Conservation (phyloP, 2,113 vertebrate genomes). For the Thunnus maccoyii region DNA sequence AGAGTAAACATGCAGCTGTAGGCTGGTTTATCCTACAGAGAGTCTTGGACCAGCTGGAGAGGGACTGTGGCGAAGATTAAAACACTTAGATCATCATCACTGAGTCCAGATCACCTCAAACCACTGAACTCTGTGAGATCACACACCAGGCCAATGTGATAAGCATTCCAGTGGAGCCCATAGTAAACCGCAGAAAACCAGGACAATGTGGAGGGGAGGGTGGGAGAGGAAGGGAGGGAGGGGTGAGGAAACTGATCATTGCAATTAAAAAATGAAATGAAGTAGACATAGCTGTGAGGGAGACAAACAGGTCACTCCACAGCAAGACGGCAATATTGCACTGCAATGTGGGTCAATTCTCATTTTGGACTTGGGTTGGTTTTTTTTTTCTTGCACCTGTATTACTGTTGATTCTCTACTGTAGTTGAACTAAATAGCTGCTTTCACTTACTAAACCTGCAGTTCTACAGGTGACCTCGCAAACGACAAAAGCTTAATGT, state of each 20-base stretch:
- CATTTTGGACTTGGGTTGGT: neutral
- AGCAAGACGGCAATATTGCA: constrained; percentile 59
- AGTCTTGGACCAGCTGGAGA: constrained; percentile 75
- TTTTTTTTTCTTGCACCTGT: neutral
- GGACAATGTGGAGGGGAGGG: constrained; percentile 37
- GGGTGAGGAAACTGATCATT: constrained; percentile 34
- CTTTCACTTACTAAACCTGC: neutral
- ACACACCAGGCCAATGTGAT: constrained; percentile 61
- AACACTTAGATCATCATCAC: constrained; percentile 41
- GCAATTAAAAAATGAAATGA: constrained; percentile 24
- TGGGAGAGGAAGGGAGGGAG: neutral
- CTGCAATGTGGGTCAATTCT: neutral
- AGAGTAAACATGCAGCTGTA: constrained; percentile 18
- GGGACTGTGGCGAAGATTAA: constrained; percentile 57
- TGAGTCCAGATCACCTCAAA: constrained; percentile 59
- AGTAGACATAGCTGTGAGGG: constrained; percentile 20
- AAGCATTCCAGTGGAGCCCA: constrained; percentile 72
- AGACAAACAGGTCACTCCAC: constrained; percentile 72
- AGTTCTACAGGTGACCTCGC: neutral
- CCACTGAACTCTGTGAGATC: constrained; percentile 52
- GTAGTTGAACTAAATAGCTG: neutral
- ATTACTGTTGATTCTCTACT: neutral
- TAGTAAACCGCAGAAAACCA: constrained; percentile 57
- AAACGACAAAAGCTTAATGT: constrained; percentile 1
- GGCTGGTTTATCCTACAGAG: constrained; percentile 10